Conservation (phyloP, 2,888 invertebrate genomes). For the Drosophila kanekoi region DNA sequence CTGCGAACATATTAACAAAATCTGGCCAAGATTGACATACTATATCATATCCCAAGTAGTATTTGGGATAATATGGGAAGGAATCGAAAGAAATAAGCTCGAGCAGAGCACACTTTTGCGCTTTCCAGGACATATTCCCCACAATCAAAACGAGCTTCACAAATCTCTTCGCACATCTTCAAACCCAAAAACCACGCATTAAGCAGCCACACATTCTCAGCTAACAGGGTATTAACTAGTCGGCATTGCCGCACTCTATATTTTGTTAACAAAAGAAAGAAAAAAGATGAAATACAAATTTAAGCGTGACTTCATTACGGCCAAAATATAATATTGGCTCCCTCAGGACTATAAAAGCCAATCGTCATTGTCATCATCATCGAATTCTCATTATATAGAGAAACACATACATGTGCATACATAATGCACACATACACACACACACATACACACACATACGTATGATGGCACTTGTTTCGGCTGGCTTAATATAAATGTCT, state of each 20-base stretch:
- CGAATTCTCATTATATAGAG: conserved; percentile 7
- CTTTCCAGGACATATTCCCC: too few relatives aligned
- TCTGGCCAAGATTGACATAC: too few relatives aligned
- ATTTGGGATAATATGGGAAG: too few relatives aligned
- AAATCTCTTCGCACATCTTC: too few relatives aligned
- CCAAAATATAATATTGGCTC: conserved; percentile 11
- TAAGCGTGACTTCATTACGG: conserved; percentile 22
- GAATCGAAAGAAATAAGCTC: too few relatives aligned
- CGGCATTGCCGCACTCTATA: not conserved
- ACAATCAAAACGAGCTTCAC: too few relatives aligned
- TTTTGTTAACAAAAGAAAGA: conserved; percentile 7
- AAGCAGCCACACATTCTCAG: too few relatives aligned
- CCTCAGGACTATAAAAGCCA: conserved; percentile 42
- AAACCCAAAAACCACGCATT: too few relatives aligned
- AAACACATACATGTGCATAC: not conserved
- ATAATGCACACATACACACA: not conserved
- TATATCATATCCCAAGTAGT: too few relatives aligned
- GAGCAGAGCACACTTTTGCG: too few relatives aligned
- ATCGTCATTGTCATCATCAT: conserved; percentile 38
- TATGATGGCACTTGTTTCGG: conserved; percentile 24
- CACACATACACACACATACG: not conserved
- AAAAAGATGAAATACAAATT: conserved; percentile 2
- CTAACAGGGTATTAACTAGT: not conserved
- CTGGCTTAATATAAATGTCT: conserved; percentile 53
- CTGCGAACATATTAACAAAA: too few relatives aligned